Conservation (phyloP, 2,888 invertebrate genomes). For the Epirrhoe alternata region DNA sequence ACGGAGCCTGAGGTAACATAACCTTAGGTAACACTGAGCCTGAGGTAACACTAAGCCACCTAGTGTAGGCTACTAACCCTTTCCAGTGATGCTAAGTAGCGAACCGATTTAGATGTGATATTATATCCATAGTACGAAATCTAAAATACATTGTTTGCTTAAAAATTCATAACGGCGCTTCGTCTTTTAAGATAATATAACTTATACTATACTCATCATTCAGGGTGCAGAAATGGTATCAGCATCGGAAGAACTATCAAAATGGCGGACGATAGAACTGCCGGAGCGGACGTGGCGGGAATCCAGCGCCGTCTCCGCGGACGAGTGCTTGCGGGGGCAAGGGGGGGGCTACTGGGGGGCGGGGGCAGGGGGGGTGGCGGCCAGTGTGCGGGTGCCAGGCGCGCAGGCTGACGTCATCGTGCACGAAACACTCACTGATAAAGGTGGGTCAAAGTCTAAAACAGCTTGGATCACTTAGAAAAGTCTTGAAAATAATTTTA, state of each 20-base stretch:
- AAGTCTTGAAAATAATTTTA: background rate
- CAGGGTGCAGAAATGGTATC: slow-evolving; percentile 47
- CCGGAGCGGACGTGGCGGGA: slow-evolving; percentile 50
- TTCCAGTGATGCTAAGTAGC: too few relatives aligned
- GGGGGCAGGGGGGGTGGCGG: slow-evolving; percentile 26
- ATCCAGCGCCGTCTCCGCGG: slow-evolving; percentile 27
- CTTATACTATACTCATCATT: too few relatives aligned
- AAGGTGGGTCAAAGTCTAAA: slow-evolving; percentile 49
- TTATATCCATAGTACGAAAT: too few relatives aligned
- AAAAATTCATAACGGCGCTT: too few relatives aligned
- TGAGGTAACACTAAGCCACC: too few relatives aligned
- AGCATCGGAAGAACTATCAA: slow-evolving; percentile 59
- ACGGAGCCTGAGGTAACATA: too few relatives aligned
- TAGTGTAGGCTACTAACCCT: too few relatives aligned
- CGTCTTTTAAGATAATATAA: too few relatives aligned
- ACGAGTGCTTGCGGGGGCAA: slow-evolving; percentile 31
- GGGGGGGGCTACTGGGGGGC: slow-evolving; percentile 32
- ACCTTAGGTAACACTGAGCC: too few relatives aligned
- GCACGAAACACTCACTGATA: slow-evolving; percentile 73
- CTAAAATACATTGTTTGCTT: too few relatives aligned
- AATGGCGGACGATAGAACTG: slow-evolving; percentile 50
- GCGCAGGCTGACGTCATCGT: slow-evolving; percentile 61
- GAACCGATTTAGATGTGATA: too few relatives aligned
- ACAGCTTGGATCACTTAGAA: background rate
- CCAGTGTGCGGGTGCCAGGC: slow-evolving; percentile 38